These are phyloP conservation scores for Arenicola marina DNA, from an alignment of 2,888 invertebrate species.

Conservation along the genomic window DNA sequence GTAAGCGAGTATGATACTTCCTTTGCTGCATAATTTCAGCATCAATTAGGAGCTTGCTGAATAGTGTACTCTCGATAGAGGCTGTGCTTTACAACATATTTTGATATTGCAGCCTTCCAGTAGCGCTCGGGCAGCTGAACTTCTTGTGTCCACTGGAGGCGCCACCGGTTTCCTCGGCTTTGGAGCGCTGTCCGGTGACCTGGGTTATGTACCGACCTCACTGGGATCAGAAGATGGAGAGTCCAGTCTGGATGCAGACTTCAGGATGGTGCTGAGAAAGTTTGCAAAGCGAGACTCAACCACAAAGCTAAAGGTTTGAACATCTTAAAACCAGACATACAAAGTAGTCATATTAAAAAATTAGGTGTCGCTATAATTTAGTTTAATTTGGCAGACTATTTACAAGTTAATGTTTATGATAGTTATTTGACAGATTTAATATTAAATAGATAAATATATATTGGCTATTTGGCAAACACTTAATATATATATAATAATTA, in stretches of 20 bases:
- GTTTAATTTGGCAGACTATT: too few relatives aligned
- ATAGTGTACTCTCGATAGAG: too few relatives aligned
- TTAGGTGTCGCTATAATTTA: too few relatives aligned
- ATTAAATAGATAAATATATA: background rate
- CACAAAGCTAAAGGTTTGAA: conserved; percentile 81
- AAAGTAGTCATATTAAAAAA: conserved; percentile 48
- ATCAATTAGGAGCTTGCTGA: too few relatives aligned
- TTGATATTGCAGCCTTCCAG: conserved; percentile 76
- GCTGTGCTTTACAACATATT: too few relatives aligned
- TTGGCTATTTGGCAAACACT: background rate
- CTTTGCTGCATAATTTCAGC: too few relatives aligned
- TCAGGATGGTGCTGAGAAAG: conserved; percentile 81
- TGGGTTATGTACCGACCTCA: conserved; percentile 67
- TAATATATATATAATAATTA: background rate
- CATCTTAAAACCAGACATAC: too few relatives aligned
- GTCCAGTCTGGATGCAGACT: conserved; percentile 70
- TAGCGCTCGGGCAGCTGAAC: conserved; percentile 85
- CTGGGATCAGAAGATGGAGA: conserved; percentile 67
- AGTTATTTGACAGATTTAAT: conserved; percentile 7
- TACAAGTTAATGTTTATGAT: background rate
- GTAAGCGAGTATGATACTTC: too few relatives aligned
- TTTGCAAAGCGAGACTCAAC: conserved; percentile 87
- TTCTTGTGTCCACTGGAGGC: conserved; percentile 67
- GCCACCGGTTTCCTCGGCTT: conserved; percentile 70
- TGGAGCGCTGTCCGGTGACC: conserved; percentile 67